Evolutionary conservation across 2,888 invertebrate genomes (phyloP).

Genomic region (Drosophila subquinaria): DNA sequence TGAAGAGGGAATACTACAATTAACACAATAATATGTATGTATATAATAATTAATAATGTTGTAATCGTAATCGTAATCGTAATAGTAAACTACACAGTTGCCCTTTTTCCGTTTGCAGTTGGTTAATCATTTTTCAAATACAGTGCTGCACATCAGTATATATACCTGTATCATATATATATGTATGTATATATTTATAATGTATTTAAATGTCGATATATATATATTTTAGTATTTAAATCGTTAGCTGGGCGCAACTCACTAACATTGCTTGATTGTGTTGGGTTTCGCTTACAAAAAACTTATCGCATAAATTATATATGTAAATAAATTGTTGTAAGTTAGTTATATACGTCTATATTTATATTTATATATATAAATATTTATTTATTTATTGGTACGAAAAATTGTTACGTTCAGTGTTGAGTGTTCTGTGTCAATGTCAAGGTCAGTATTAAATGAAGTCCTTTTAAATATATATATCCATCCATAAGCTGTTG

Average conservation of each 20-base stretch:
- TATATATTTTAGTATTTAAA: slow-evolving; percentile 48
- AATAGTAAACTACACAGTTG: slow-evolving; percentile 54
- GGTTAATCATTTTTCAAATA: slow-evolving; percentile 29
- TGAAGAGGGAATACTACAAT: slow-evolving; percentile 28
- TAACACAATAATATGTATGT: slow-evolving; percentile 45
- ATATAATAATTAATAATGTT: slow-evolving; percentile 32
- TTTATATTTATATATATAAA: slow-evolving; percentile 25
- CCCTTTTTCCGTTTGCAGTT: slow-evolving; percentile 14
- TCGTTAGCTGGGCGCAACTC: slow-evolving; percentile 64
- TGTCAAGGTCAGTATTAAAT: slow-evolving; percentile 32
- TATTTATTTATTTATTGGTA: slow-evolving; percentile 61
- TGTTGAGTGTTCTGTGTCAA: slow-evolving; percentile 47
- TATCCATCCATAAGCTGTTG: slow-evolving; percentile 11
- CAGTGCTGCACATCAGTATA: slow-evolving; percentile 16
- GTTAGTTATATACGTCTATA: slow-evolving; percentile 60
- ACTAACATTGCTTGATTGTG: slow-evolving; percentile 81
- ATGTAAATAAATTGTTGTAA: slow-evolving; percentile 80
- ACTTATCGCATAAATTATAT: slow-evolving; percentile 76
- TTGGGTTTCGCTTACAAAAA: slow-evolving; percentile 66
- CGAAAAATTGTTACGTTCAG: slow-evolving; percentile 81
- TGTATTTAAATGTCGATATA: slow-evolving; percentile 16
- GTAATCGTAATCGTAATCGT: slow-evolving; percentile 33
- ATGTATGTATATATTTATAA: slow-evolving; percentile 18
- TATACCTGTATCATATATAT: slow-evolving; percentile 24
- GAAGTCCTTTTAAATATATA: slow-evolving; percentile 39